These are phyloP conservation scores for Rana temporaria DNA, from an alignment of 2,113 vertebrate species.

Conservation along the genomic window DNA sequence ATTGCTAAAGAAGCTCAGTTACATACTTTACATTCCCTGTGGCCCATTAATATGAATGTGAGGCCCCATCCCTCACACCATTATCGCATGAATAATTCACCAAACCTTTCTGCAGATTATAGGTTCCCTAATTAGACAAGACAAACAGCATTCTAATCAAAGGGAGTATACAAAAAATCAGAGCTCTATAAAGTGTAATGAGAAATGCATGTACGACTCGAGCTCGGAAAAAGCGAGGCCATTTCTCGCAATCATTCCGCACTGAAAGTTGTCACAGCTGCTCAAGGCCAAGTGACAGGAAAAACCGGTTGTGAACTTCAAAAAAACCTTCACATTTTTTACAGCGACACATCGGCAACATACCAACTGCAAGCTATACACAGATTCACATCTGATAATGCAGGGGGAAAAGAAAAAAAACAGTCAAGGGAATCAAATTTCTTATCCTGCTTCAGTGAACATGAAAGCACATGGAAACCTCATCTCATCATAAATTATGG, in stretches of 20 bases:
- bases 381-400: neutral
- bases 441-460: neutral
- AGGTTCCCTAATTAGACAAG: too few relatives aligned
- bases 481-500: conserved; percentile 1
- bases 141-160: too few relatives aligned
- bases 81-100: too few relatives aligned
- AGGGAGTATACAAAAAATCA: too few relatives aligned
- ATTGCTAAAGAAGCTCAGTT: too few relatives aligned
- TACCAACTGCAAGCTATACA: neutral
- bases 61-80: too few relatives aligned
- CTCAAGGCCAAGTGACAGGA: conserved; percentile 2
- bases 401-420: neutral
- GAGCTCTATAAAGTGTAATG: too few relatives aligned
- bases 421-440: neutral
- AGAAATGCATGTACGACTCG: neutral
- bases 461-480: conserved; percentile 8
- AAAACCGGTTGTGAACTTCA: conserved; percentile 1
- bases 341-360: neutral
- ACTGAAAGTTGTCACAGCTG: neutral
- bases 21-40: too few relatives aligned
- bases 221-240: conserved; percentile 2
- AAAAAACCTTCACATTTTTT: neutral
- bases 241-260: neutral
- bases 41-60: too few relatives aligned
- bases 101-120: too few relatives aligned